Conservation (phyloP, 2,888 invertebrate species). For the Folsomia manolachei region DNA sequence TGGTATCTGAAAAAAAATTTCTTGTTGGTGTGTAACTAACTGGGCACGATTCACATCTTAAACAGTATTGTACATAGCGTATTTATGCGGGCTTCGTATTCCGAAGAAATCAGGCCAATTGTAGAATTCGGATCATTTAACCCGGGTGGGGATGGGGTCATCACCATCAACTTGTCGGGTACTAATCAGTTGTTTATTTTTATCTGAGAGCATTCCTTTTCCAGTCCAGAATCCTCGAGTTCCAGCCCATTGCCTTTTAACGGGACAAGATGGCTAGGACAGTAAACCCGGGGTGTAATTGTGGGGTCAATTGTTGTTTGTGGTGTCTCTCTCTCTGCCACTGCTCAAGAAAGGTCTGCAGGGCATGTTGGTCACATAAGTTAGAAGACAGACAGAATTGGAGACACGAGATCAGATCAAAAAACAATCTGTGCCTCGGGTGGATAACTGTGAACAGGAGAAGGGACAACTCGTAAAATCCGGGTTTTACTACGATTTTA, state of each 20-base stretch:
- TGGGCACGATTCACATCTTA: no score
- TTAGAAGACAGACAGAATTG: conserved; percentile 28
- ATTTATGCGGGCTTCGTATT: background rate
- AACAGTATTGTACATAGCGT: no score
- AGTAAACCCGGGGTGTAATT: background rate
- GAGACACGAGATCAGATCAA: conserved; percentile 9
- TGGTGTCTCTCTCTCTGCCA: no score
- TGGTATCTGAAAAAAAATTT: no score
- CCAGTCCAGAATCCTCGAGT: background rate
- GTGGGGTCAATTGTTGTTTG: background rate
- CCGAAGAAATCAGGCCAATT: background rate
- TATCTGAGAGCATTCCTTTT: background rate
- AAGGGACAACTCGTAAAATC: conserved; percentile 13
- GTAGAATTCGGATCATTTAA: background rate
- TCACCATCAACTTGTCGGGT: background rate
- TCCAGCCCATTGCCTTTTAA: background rate
- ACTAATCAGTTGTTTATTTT: background rate
- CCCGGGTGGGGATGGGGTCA: background rate
- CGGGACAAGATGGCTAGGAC: no score
- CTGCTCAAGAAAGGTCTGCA: no score
- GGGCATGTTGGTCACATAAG: no score
- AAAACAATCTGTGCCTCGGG: background rate
- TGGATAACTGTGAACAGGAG: background rate
- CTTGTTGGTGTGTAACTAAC: no score
- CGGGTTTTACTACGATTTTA: background rate